These are phyloP conservation scores for Homarus gammarus DNA, from an alignment of 2,888 invertebrate species.

Conservation along the genomic window DNA sequence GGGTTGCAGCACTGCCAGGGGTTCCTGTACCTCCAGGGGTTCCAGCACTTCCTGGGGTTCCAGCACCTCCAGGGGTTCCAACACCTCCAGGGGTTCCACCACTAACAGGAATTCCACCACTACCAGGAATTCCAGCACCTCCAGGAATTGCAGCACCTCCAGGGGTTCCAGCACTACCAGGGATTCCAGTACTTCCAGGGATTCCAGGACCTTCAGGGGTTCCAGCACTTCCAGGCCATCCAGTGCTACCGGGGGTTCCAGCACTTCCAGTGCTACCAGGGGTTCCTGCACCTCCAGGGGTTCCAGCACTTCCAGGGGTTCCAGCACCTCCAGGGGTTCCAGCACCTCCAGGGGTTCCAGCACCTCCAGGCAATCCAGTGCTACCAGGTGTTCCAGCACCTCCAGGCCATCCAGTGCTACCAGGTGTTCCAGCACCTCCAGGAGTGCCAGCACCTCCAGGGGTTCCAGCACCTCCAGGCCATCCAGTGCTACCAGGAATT, in stretches of 20 bases:
- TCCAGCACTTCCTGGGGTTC: slow-evolving; percentile 10
- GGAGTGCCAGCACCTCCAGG: not conserved
- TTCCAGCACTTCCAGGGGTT: not conserved
- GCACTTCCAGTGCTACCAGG: not conserved
- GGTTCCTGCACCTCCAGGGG: not conserved
- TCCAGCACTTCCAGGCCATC: not conserved
- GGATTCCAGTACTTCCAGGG: not conserved
- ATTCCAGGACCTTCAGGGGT: not conserved
- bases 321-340: slow-evolving; percentile 20
- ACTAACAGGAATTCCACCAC: not conserved
- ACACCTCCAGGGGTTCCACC: not conserved
- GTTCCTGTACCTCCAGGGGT: not conserved
- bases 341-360: not conserved
- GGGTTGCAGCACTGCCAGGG: slow-evolving; percentile 8
- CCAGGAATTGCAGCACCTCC: slow-evolving; percentile 10
- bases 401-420: no score
- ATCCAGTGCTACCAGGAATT: not conserved
- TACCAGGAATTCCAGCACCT: not conserved
- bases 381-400: not conserved
- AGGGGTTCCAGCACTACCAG: not conserved
- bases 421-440: not conserved
- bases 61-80: slow-evolving; percentile 11
- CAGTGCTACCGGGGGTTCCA: not conserved
- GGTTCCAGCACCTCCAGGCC: not conserved
- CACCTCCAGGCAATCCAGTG: not conserved